A percentile compares a stretch with the other conserved stretches of the same genome.
Conservation (phyloP, 2,888 invertebrate genomes). For the Rhagium mordax region DNA sequence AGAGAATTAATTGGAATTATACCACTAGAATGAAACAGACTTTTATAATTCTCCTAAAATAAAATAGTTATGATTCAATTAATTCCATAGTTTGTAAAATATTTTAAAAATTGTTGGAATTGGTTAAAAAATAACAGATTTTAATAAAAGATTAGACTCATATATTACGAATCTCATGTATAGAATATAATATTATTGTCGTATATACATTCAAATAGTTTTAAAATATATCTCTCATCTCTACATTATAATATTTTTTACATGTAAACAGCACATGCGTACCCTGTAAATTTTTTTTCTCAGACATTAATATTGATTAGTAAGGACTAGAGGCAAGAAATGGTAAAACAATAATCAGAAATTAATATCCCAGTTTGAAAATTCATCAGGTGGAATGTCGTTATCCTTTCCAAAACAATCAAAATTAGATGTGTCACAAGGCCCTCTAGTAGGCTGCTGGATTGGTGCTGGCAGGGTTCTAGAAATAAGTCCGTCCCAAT, state of each 20-base stretch:
- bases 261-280: not conserved
- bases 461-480: conserved; percentile 73
- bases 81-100: no score
- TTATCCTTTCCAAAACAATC: conserved; percentile 78
- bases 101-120: no score
- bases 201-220: conserved; percentile 2
- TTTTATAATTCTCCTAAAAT: no score
- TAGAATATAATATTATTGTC: conserved; percentile 29
- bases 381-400: conserved; percentile 79
- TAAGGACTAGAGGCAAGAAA: conserved; percentile 2
- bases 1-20: no score
- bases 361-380: conserved; percentile 81
- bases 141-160: conserved; percentile 10
- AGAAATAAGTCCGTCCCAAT: conserved; percentile 79
- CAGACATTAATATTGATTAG: not conserved
- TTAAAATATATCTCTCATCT: conserved; percentile 8
- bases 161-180: conserved; percentile 14
- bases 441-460: conserved; percentile 74
- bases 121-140: not conserved
- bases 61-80: no score
- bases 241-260: not conserved
- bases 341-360: conserved; percentile 70
- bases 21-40: no score
- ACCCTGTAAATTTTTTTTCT: conserved; percentile 16
- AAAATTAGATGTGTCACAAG: conserved; percentile 80